Evolutionary conservation across 2,888 invertebrate species (phyloP).

Genomic region (Julus scanicus): DNA sequence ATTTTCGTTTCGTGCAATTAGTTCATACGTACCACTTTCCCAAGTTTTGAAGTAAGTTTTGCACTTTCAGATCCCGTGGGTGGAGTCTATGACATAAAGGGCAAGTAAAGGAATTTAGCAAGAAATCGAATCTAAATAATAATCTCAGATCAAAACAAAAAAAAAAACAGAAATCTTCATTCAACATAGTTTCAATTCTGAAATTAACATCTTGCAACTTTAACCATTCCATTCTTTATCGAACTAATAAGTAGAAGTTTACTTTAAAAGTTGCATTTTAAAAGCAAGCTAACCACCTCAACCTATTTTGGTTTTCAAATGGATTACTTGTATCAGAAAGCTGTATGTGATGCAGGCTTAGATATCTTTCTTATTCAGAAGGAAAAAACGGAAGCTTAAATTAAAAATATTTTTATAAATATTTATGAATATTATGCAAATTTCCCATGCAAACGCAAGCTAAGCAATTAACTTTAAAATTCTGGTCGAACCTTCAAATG

Average conservation of each 20-base stretch:
- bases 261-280: too few relatives aligned
- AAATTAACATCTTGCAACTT: not conserved
- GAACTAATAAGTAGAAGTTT: too few relatives aligned
- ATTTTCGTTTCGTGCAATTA: slow-evolving; percentile 6
- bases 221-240: too few relatives aligned
- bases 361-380: not conserved
- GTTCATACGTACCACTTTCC: slow-evolving; percentile 55
- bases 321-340: not conserved
- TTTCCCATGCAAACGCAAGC: not conserved
- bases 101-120: slow-evolving; percentile 47
- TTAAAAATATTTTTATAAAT: not conserved
- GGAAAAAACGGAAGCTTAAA: not conserved
- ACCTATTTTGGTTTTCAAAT: not conserved
- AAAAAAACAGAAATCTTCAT: too few relatives aligned
- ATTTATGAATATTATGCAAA: not conserved
- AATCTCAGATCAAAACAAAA: not conserved
- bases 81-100: slow-evolving; percentile 49
- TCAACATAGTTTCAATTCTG: not conserved
- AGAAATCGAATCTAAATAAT: not conserved
- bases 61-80: slow-evolving; percentile 53
- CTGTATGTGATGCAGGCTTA: not conserved
- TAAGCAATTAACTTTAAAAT: not conserved
- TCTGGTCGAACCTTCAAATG: not conserved
- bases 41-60: slow-evolving; percentile 53
- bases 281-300: too few relatives aligned